These are phyloP conservation scores for Protonemura montana DNA, from an alignment of 2,888 invertebrate species.

Conservation along the genomic window DNA sequence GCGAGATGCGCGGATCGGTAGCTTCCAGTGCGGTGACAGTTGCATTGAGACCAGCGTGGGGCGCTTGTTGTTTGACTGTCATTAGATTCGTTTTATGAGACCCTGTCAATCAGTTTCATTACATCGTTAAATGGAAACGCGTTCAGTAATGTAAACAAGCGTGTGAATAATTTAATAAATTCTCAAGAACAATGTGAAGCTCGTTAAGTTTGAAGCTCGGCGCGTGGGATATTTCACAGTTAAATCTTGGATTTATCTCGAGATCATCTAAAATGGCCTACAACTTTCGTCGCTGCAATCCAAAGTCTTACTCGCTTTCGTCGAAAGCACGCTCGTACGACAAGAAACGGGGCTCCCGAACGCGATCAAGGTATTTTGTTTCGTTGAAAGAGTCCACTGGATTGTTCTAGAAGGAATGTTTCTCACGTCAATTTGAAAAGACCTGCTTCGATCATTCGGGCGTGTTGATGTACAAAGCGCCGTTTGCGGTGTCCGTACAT, in stretches of 20 bases:
- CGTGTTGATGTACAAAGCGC: neutral
- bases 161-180: no score
- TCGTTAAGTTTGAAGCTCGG: neutral
- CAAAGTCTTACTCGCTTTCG: neutral
- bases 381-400: neutral
- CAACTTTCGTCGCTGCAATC: neutral
- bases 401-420: neutral
- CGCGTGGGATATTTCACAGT: neutral
- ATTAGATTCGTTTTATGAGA: no score
- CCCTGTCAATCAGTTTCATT: no score
- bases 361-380: neutral
- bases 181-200: neutral
- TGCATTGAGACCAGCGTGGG: neutral
- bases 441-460: neutral
- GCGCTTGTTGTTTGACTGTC: no score
- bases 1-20: neutral
- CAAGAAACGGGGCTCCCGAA: neutral
- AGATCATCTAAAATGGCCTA: neutral
- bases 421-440: constrained; percentile 7
- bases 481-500: neutral
- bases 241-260: no score
- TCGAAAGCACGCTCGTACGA: neutral
- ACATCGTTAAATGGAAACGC: no score
- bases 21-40: neutral
- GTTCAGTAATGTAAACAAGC: no score